phyloP scores from a whole-genome alignment of 2,888 invertebrate species.

The Cantharis nigra region DNA sequence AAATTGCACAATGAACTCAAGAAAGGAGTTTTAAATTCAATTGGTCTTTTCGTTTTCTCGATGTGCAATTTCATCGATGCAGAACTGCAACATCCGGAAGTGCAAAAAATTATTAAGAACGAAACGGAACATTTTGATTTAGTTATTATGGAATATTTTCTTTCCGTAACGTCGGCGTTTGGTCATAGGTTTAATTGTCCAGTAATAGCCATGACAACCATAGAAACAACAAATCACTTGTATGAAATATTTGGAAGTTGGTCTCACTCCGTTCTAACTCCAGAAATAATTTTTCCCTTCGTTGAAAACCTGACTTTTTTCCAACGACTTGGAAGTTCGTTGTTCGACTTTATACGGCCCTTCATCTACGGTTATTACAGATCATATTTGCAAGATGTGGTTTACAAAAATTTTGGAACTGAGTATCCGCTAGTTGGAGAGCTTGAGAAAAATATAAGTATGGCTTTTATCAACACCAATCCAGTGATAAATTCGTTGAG shows the following conservation, averaged over 20 bases:
- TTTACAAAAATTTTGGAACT: constrained; percentile 5
- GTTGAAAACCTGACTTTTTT: neutral
- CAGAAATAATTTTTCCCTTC: neutral
- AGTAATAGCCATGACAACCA: constrained; percentile 40
- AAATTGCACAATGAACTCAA: neutral
- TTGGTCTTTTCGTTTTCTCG: neutral
- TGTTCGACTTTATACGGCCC: neutral
- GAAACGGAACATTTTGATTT: constrained; percentile 46
- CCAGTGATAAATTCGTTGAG: constrained; percentile 21
- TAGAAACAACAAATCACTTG: neutral
- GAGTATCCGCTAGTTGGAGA: neutral
- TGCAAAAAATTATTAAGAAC: constrained; percentile 45
- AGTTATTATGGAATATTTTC: constrained; percentile 45
- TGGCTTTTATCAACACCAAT: constrained; percentile 30
- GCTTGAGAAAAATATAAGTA: constrained; percentile 11
- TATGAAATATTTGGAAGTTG: neutral
- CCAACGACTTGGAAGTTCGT: neutral
- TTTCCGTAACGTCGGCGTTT: constrained; percentile 43
- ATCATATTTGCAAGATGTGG: neutral
- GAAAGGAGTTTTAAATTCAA: neutral
- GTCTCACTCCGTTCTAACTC: neutral
- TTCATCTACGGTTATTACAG: neutral
- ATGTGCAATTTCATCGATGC: neutral
- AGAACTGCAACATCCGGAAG: constrained; percentile 36
- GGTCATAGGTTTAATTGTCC: constrained; percentile 47